These are phyloP conservation scores for Epizoanthus stellaris DNA, from an alignment of 92 coral and sea anemone species.

Conservation along the genomic window DNA sequence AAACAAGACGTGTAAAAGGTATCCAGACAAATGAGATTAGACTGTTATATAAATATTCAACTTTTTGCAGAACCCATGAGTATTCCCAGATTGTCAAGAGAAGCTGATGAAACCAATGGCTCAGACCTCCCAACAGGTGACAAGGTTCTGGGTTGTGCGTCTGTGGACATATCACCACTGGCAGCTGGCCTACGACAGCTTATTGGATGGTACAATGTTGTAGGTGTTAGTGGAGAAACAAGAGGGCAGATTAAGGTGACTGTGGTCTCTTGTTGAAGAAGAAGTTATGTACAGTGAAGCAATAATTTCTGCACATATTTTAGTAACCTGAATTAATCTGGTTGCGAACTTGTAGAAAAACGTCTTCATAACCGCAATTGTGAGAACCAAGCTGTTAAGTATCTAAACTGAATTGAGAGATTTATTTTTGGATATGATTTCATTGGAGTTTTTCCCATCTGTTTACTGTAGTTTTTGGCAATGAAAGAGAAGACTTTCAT, in stretches of 20 bases:
- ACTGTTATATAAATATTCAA: not conserved
- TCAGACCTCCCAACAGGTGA: conserved; percentile 55
- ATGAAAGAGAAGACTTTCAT: not conserved
- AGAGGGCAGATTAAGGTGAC: conserved; percentile 94
- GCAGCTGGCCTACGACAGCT: conserved; percentile 92
- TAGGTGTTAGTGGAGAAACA: conserved; percentile 87
- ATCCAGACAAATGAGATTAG: no score
- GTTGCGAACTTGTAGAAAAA: no score
- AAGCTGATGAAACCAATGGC: conserved; percentile 21
- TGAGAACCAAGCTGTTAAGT: no score
- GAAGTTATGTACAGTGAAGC: not conserved
- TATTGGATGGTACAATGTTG: conserved; percentile 94
- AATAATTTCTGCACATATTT: not conserved
- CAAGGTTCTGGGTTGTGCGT: conserved; percentile 79
- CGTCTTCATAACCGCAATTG: no score
- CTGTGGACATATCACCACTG: conserved; percentile 87
- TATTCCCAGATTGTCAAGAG: conserved; percentile 26
- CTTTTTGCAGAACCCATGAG: not conserved
- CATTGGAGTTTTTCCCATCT: no score
- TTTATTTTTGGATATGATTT: no score
- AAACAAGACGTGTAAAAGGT: no score
- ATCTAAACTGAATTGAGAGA: no score
- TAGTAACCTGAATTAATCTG: no score
- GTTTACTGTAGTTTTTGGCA: not conserved
- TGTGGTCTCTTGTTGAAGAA: not conserved